Evolutionary conservation across 2,888 invertebrate species (phyloP), one percentile per base, ranked within the genome.

Genomic region (Cataglyphis rosenhaueri): DNA sequence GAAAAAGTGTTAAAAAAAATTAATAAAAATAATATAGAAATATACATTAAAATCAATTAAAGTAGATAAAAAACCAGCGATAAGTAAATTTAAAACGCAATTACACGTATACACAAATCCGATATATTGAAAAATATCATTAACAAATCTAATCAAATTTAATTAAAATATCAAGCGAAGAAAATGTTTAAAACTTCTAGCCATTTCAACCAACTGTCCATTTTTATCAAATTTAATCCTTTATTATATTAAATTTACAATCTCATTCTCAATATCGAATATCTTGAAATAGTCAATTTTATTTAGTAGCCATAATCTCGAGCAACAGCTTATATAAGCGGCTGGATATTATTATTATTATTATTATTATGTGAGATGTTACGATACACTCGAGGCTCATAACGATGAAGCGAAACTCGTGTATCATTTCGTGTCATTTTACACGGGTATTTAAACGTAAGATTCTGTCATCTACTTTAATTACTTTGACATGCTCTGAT

Each of bases 371-470:
- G 78, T 25, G 81, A 82, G 55, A 76, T 41, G 57, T 78, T 91
- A 92, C 83, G 79, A 87, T 83, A 84, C 93, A 91, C 91, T 85
- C 90, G 93, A 92, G 93, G 91, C 91, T 92, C 92, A 91, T 93
- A 92, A 92, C 91, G 90, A 91, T 87, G 88, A 89, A 90, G 84
- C 87, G 87, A 83, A 86, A 88, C 87, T 89, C 87, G 87, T 92
- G 90, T 90, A 89, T 91, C 90, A 88, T 89, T 89, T 85, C 89
- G 87, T 86, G 88, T 93, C 92, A 91, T 93, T 93, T 93, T 93
- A 92, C 92, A 93, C 91, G 92, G 92, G 90, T 92, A 92, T 91
- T 93, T 92, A 89, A 92, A 89, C 90, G 84, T 87, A 84, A 85
- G 86, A 88, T 88, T 79, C 81, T 88, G 89, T 90, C 87, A 85